Conservation (phyloP, 2,888 invertebrate species). For the Platycheirus rosarum region DNA sequence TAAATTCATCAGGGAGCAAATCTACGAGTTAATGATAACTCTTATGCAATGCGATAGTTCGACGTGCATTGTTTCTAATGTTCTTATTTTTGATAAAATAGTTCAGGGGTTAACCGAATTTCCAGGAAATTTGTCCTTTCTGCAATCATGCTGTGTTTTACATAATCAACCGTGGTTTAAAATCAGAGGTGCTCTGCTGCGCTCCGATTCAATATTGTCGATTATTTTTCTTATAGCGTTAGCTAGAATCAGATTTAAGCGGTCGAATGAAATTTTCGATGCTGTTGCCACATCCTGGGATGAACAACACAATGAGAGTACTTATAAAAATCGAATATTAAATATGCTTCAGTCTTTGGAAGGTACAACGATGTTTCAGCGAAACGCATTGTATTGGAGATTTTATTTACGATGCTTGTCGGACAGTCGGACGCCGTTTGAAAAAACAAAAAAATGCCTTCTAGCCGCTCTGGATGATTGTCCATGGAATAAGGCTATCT, state of each 20-base stretch:
- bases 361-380: slow-evolving; percentile 75
- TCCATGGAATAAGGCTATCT: slow-evolving; percentile 87
- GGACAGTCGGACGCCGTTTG: slow-evolving; percentile 78
- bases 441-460: slow-evolving; percentile 80
- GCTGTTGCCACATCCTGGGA: slow-evolving; percentile 47
- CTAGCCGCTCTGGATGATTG: slow-evolving; percentile 86
- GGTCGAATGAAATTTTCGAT: slow-evolving; percentile 21
- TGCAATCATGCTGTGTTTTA: slow-evolving; percentile 83
- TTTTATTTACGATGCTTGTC: slow-evolving; percentile 85
- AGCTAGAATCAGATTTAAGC: slow-evolving; percentile 78
- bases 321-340: slow-evolving; percentile 78
- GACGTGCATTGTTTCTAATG: slow-evolving; percentile 80
- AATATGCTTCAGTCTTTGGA: slow-evolving; percentile 78
- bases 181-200: slow-evolving; percentile 82
- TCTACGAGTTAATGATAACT: slow-evolving; percentile 82
- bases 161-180: slow-evolving; percentile 84
- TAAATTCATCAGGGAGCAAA: slow-evolving; percentile 81
- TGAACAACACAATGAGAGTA: slow-evolving; percentile 73
- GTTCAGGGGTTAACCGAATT: slow-evolving; percentile 82
- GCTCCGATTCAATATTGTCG: slow-evolving; percentile 82
- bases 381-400: slow-evolving; percentile 85
- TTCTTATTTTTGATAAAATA: slow-evolving; percentile 82
- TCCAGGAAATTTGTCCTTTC: slow-evolving; percentile 85
- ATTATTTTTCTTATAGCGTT: slow-evolving; percentile 83
- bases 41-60: slow-evolving; percentile 75